A percentile compares a stretch with the other conserved stretches of the same genome.
phyloP scores from a whole-genome alignment of 2,113 vertebrate species.

The Macrotus californicus region DNA sequence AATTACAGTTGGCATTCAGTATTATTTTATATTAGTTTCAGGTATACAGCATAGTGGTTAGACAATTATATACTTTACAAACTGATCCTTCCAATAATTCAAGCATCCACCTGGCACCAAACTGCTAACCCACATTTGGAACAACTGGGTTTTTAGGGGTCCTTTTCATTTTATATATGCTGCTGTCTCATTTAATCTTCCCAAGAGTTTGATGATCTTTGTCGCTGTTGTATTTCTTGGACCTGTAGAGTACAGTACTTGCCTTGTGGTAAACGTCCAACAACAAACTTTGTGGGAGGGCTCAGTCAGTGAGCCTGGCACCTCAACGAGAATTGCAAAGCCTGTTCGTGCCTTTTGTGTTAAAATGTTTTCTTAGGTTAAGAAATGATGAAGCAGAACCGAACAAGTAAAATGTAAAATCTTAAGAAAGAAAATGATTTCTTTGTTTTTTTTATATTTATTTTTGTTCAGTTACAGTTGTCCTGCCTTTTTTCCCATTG shows the following conservation, averaged over 20 bases:
- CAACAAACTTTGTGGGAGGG: neutral
- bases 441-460: too few species aligned
- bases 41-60: too few species aligned
- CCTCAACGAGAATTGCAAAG: neutral
- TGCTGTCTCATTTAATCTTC: neutral
- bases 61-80: too few species aligned
- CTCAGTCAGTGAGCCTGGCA: neutral
- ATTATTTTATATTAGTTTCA: too few species aligned
- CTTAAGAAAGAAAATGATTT: neutral
- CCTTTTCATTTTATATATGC: neutral
- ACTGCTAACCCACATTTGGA: neutral
- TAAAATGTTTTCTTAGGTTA: slow-evolving; percentile 15
- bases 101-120: neutral
- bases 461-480: too few species aligned
- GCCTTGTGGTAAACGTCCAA: neutral
- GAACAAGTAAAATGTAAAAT: neutral
- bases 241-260: neutral
- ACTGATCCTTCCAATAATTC: too few species aligned
- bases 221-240: neutral
- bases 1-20: too few species aligned
- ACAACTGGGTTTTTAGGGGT: neutral
- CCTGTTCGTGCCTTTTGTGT: neutral
- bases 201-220: neutral
- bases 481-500: too few species aligned
- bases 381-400: slow-evolving; percentile 9